Evolutionary conservation across 1,140 invertebrate species (phyloP).

Genomic region (Drosophila sulfurigaster): DNA sequence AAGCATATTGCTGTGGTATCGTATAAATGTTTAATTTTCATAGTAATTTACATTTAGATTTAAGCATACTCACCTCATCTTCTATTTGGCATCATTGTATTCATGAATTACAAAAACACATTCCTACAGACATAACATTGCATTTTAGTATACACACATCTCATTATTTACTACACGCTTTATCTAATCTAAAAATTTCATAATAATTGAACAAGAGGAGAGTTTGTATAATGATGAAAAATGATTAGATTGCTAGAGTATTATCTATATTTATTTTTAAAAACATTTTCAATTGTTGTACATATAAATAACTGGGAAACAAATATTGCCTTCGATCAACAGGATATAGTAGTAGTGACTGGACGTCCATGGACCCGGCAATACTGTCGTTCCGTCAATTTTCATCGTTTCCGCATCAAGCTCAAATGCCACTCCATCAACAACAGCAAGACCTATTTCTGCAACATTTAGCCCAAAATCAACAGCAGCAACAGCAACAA

Average conservation of each 20-base stretch:
- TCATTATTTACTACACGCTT: neutral
- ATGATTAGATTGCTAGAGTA: conserved; percentile 1
- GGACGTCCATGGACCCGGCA: conserved; percentile 84
- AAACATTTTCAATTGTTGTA: neutral
- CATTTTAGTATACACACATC: neutral
- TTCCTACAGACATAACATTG: conserved; percentile 3
- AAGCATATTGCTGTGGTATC: conserved; percentile 1
- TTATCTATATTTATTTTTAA: neutral
- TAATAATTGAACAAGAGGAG: neutral
- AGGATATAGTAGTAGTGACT: conserved; percentile 78
- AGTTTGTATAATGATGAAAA: conserved; percentile 1
- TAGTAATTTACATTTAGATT: neutral
- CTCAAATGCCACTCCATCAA: conserved; percentile 66
- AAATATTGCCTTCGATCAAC: neutral
- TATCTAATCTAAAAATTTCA: neutral
- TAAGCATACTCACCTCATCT: neutral
- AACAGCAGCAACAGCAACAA: conserved; percentile 56
- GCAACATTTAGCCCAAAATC: conserved; percentile 79
- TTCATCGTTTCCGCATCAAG: conserved; percentile 79
- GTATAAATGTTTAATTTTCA: neutral
- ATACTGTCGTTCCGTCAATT: conserved; percentile 84
- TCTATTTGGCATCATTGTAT: neutral
- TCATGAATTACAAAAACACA: conserved; percentile 2
- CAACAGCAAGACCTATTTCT: conserved; percentile 79
- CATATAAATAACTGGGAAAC: conserved; percentile 1